phyloP scores from a whole-genome alignment of 2,888 invertebrate genomes.

The Drosophila villosipedis region DNA sequence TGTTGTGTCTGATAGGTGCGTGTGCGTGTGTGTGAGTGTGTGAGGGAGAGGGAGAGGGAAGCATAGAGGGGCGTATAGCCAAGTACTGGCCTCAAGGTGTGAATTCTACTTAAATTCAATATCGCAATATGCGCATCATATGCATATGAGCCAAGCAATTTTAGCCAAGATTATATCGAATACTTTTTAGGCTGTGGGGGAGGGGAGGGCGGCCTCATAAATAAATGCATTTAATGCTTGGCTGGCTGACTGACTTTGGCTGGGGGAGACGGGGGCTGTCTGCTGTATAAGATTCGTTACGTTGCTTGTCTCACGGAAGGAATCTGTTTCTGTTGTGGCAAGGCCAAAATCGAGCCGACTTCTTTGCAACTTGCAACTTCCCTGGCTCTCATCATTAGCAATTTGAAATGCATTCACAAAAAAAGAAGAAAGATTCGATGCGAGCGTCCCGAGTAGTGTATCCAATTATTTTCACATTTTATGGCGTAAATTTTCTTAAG shows the following conservation, averaged over 20 bases:
- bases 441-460: constrained; percentile 56
- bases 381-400: constrained; percentile 74
- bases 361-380: constrained; percentile 4
- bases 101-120: constrained; percentile 80
- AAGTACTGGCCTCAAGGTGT: constrained; percentile 65
- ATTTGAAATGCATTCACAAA: constrained; percentile 75
- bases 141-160: constrained; percentile 75
- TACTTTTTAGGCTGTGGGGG: constrained; percentile 14
- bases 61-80: neutral
- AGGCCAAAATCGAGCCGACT: constrained; percentile 29
- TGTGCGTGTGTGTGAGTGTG: neutral
- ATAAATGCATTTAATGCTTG: constrained; percentile 80
- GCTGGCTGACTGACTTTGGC: constrained; percentile 27
- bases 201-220: constrained; percentile 64
- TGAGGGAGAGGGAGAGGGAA: neutral
- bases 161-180: constrained; percentile 71
- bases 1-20: neutral
- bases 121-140: constrained; percentile 71
- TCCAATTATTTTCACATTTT: constrained; percentile 82
- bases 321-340: constrained; percentile 52
- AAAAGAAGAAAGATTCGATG: constrained; percentile 47
- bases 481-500: constrained; percentile 82
- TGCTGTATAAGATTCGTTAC: constrained; percentile 46
- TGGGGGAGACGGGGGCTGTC: constrained; percentile 5
- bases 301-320: constrained; percentile 77